These are phyloP conservation scores for Drosophila kohkoa DNA, from an alignment of 1,140 invertebrate genomes.

Conservation along the genomic window DNA sequence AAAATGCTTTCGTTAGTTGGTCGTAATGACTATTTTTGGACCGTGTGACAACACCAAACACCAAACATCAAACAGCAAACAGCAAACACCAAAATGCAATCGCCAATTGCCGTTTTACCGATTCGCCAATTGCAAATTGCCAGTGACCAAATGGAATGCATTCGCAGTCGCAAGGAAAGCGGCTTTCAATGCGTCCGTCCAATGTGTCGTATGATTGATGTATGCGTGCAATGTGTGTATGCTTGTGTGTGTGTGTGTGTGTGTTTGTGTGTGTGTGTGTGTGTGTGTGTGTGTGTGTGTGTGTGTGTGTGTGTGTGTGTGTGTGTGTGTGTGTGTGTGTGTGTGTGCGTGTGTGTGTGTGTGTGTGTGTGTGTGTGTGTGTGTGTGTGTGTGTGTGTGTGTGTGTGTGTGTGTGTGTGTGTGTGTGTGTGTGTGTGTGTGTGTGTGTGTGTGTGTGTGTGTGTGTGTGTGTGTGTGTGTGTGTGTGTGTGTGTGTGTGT, in stretches of 20 bases:
- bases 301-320: too few relatives aligned
- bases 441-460: too few relatives aligned
- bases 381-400: too few relatives aligned
- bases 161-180: constrained; percentile 43
- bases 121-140: constrained; percentile 35
- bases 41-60: constrained; percentile 58
- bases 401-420: too few relatives aligned
- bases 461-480: too few relatives aligned
- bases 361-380: too few relatives aligned
- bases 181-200: constrained; percentile 1
- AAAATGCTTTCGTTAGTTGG: constrained; percentile 59
- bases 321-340: too few relatives aligned
- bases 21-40: constrained; percentile 78
- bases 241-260: background rate
- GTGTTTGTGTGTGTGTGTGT: too few relatives aligned
- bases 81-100: constrained; percentile 32
- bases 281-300: too few relatives aligned
- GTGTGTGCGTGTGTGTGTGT: too few relatives aligned
- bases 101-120: constrained; percentile 23
- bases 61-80: constrained; percentile 22
- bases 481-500: too few relatives aligned
- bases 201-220: constrained; percentile 70
- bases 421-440: too few relatives aligned
- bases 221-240: background rate
- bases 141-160: constrained; percentile 4